phyloP scores from a whole-genome alignment of 2,888 invertebrate genomes.

The Eupithecia insigniata region DNA sequence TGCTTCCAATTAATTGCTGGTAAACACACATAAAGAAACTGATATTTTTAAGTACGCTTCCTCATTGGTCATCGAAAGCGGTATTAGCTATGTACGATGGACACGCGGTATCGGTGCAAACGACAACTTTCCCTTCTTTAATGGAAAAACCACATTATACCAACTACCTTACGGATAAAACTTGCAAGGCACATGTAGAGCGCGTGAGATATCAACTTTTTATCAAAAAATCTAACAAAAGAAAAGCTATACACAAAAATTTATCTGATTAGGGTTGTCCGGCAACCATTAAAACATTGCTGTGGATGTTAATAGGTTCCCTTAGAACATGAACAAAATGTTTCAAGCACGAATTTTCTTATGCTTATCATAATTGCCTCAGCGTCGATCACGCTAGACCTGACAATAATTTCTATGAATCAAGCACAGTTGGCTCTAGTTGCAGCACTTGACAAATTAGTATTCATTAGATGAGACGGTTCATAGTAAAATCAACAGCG shows the following conservation, averaged over 20 bases:
- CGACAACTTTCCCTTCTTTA: conserved; percentile 79
- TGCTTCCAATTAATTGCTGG: not conserved
- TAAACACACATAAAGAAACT: conserved; percentile 32
- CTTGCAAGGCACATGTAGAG: conserved; percentile 58
- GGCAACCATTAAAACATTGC: not conserved
- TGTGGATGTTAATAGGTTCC: not conserved
- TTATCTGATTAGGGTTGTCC: not conserved
- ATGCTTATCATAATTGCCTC: conserved; percentile 55
- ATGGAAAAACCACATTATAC: conserved; percentile 77
- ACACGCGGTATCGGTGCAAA: conserved; percentile 66
- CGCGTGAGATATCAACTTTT: conserved; percentile 53
- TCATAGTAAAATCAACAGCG: conserved; percentile 54
- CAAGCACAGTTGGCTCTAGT: conserved; percentile 41
- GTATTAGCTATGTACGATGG: conserved; percentile 76
- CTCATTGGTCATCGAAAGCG: conserved; percentile 77
- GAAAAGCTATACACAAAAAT: not conserved
- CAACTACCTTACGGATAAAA: conserved; percentile 67
- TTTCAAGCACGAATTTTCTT: conserved; percentile 50
- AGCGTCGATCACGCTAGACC: conserved; percentile 52
- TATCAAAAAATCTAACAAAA: not conserved
- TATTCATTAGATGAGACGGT: conserved; percentile 47
- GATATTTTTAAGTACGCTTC: conserved; percentile 62
- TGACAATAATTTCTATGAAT: conserved; percentile 52
- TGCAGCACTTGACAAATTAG: conserved; percentile 50
- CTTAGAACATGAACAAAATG: conserved; percentile 29